A percentile compares a stretch with the other conserved stretches of the same genome.
phyloP scores from a whole-genome alignment of 2,113 vertebrate species.

The Raphicerus campestris region DNA sequence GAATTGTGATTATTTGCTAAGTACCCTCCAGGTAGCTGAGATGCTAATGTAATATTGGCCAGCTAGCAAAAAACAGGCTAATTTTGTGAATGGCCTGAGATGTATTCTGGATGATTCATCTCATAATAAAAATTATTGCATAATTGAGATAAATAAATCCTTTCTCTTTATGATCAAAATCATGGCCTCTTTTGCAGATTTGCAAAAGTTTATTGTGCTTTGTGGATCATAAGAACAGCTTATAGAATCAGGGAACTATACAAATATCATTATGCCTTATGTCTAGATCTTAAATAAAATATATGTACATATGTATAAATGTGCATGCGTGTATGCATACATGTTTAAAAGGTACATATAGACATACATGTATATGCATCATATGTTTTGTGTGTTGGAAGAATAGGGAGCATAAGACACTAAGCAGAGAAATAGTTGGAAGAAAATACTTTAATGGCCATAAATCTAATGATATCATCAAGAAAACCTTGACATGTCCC shows the following conservation, averaged over 20 bases:
- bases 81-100: background rate
- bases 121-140: background rate
- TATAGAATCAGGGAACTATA: background rate
- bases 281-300: background rate
- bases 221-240: background rate
- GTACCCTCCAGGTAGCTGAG: background rate
- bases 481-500: background rate
- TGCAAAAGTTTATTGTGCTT: background rate
- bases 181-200: background rate
- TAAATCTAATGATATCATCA: background rate
- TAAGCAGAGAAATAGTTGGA: background rate
- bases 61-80: background rate
- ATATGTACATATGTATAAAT: too few relatives aligned
- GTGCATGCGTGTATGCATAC: background rate
- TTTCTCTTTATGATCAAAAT: background rate
- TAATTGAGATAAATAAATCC: slow-evolving; percentile 5
- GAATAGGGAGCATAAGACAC: background rate
- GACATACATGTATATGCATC: background rate
- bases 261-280: background rate
- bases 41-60: background rate
- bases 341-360: background rate
- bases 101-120: slow-evolving; percentile 10
- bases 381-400: background rate
- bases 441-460: background rate
- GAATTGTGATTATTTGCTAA: background rate